These are phyloP conservation scores for Varanus komodoensis DNA, from an alignment of 2,113 vertebrate species.

Conservation along the genomic window DNA sequence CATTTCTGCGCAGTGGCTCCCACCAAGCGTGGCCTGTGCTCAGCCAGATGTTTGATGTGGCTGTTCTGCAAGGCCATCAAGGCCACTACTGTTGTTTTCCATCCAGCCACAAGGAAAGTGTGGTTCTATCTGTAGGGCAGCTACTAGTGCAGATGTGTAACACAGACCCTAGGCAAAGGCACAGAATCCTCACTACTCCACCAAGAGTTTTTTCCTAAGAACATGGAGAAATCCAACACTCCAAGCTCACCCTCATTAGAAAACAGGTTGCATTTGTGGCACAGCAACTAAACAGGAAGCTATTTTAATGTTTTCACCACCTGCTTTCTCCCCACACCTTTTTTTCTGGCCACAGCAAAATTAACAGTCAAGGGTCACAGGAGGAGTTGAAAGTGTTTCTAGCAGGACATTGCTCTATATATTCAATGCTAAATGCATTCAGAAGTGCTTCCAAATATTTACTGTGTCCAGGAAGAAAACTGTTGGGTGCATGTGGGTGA, in stretches of 20 bases:
- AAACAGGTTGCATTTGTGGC: not conserved
- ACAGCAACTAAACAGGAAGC: not conserved
- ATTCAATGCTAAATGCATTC: too few relatives aligned
- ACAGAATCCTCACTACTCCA: not conserved
- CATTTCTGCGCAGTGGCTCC: not conserved
- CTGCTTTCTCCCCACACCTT: too few relatives aligned
- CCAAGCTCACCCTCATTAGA: not conserved
- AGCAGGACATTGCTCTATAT: too few relatives aligned
- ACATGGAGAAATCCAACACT: not conserved
- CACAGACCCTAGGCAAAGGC: not conserved
- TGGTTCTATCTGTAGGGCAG: not conserved
- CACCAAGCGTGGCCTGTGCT: not conserved
- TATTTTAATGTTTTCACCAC: not conserved
- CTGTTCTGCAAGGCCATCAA: not conserved
- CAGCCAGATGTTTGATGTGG: not conserved
- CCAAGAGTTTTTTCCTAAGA: not conserved
- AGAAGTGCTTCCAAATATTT: too few relatives aligned
- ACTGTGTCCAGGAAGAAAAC: too few relatives aligned
- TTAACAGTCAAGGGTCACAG: not conserved
- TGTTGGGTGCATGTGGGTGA: too few relatives aligned
- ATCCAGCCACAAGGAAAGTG: not conserved
- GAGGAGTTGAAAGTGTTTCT: too few relatives aligned
- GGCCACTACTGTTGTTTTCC: not conserved
- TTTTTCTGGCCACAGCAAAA: not conserved
- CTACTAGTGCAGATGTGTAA: not conserved